Conservation (phyloP, 2,888 invertebrate species). For the Amiota mariae region DNA sequence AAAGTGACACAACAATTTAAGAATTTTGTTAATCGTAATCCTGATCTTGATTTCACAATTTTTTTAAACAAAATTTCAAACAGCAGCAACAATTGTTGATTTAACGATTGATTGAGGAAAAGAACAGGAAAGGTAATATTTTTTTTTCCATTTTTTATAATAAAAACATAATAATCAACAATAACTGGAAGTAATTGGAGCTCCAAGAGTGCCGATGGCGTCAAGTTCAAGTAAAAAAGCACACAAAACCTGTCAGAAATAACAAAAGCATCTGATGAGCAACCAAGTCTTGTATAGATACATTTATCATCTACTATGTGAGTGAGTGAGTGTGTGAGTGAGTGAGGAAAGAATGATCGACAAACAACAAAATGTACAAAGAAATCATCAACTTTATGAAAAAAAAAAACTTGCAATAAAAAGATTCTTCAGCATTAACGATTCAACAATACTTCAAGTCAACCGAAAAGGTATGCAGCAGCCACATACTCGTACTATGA, state of each 20-base stretch:
- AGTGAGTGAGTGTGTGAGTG: too few relatives aligned
- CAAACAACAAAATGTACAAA: conserved; percentile 4
- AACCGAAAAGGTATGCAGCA: too few relatives aligned
- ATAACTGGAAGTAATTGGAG: conserved; percentile 14
- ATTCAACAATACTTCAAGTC: too few relatives aligned
- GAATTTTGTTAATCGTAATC: too few relatives aligned
- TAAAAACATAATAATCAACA: conserved; percentile 1
- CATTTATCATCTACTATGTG: background rate
- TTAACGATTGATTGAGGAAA: background rate
- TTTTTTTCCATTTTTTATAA: background rate
- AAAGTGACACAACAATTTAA: too few relatives aligned
- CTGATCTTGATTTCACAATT: too few relatives aligned
- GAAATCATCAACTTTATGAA: conserved; percentile 14
- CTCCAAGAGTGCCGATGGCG: background rate
- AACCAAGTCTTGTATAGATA: background rate
- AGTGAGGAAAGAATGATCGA: too few relatives aligned
- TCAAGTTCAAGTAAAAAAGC: conserved; percentile 5
- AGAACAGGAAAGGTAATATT: background rate
- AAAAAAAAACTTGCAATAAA: too few relatives aligned
- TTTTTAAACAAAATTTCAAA: too few relatives aligned
- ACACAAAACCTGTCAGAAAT: conserved; percentile 9
- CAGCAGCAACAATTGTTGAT: background rate
- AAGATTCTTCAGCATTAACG: too few relatives aligned
- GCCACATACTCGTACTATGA: too few relatives aligned
- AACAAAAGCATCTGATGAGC: background rate